Conservation (phyloP, 2,113 vertebrate genomes). For the Rhinopithecus roxellana region DNA sequence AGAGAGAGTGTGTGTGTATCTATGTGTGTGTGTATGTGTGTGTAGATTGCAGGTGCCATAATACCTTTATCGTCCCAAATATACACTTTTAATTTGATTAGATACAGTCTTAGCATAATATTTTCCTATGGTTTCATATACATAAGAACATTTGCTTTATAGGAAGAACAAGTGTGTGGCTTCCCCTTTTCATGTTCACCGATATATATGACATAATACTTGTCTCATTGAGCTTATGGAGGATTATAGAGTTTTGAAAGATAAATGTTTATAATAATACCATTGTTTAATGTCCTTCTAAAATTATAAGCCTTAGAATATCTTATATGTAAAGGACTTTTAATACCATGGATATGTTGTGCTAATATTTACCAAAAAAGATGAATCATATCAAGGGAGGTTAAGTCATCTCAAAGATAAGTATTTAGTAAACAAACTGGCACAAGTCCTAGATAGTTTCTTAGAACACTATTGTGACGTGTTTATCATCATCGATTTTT, state of each 20-base stretch:
- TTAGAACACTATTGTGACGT: background rate
- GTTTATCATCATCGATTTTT: background rate
- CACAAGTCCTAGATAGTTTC: background rate
- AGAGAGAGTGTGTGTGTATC: background rate
- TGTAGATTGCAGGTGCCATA: background rate
- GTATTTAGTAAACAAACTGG: background rate
- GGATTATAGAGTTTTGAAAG: background rate
- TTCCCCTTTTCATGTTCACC: background rate
- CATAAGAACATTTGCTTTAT: background rate
- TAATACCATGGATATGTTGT: background rate
- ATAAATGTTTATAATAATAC: background rate
- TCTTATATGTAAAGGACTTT: background rate
- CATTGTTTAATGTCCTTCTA: background rate
- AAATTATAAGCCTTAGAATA: background rate
- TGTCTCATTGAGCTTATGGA: background rate
- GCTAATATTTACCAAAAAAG: background rate
- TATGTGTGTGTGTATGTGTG: background rate
- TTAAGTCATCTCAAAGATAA: background rate
- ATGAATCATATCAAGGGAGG: background rate
- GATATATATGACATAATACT: background rate
- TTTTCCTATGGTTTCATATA: background rate
- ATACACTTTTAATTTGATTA: background rate
- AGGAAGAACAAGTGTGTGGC: background rate
- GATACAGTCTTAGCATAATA: background rate
- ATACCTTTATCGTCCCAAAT: background rate